Conservation (phyloP, 1,140 invertebrate species). For the Telenomus remus region DNA sequence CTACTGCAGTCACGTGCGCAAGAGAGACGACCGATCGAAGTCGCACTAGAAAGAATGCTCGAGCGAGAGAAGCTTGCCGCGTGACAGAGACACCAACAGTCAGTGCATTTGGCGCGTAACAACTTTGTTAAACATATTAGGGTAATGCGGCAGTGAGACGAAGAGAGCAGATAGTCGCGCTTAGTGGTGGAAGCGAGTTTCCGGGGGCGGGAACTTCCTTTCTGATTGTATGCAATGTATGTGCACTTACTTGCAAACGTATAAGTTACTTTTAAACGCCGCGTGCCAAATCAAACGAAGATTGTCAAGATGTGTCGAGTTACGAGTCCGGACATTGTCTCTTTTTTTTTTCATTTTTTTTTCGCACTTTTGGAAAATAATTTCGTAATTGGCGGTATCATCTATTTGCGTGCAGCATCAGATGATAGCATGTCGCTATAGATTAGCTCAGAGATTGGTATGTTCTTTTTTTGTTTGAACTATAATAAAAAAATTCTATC, state of each 20-base stretch:
- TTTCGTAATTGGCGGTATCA: too few species aligned
- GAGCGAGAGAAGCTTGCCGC: neutral
- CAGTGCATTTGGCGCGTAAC: conserved; percentile 38
- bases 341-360: too few species aligned
- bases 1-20: neutral
- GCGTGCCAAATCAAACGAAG: conserved; percentile 33
- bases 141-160: conserved; percentile 29
- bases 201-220: conserved; percentile 52
- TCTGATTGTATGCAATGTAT: conserved; percentile 23
- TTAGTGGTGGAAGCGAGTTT: conserved; percentile 49
- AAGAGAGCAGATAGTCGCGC: conserved; percentile 29
- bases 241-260: conserved; percentile 29
- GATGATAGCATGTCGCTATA: too few species aligned
- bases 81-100: conserved; percentile 3
- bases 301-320: neutral
- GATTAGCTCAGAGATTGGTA: too few species aligned
- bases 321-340: neutral
- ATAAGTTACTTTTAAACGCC: conserved; percentile 9
- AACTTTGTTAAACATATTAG: conserved; percentile 34
- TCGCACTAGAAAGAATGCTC: conserved; percentile 2
- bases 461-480: too few species aligned
- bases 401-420: too few species aligned
- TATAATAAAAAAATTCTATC: too few species aligned
- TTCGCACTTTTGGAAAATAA: neutral
- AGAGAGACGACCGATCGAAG: conserved; percentile 4